Evolutionary conservation across 2,888 invertebrate genomes (phyloP).

Genomic region (Resseliella maxima): DNA sequence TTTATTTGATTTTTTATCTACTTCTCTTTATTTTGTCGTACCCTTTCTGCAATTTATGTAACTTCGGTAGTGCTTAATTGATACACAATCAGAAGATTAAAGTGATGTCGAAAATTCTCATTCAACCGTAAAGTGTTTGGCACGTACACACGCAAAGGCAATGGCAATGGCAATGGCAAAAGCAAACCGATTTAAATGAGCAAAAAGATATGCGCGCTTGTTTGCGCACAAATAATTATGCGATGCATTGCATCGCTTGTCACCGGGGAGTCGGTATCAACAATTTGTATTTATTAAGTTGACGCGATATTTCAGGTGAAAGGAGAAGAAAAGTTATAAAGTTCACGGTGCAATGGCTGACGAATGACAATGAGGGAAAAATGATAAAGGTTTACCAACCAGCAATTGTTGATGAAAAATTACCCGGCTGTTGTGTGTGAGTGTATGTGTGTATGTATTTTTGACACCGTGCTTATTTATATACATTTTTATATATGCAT

Average conservation of each 20-base stretch:
- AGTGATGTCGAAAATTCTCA: slow-evolving; percentile 1
- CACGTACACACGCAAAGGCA: not conserved
- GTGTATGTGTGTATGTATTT: not conserved
- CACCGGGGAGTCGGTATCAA: slow-evolving; percentile 11
- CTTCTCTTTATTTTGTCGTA: too few species aligned
- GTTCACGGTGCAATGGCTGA: not conserved
- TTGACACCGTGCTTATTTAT: not conserved
- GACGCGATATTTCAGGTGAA: slow-evolving; percentile 39
- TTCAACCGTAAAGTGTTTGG: slow-evolving; percentile 47
- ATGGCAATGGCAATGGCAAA: not conserved
- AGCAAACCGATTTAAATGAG: too few species aligned
- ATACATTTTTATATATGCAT: too few species aligned
- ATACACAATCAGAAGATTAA: slow-evolving; percentile 53
- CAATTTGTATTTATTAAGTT: slow-evolving; percentile 34
- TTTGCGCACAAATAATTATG: not conserved
- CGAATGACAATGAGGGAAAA: not conserved
- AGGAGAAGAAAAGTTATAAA: not conserved
- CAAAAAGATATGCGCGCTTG: too few species aligned
- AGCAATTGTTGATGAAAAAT: not conserved
- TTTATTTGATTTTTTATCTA: not conserved
- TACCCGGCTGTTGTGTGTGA: not conserved
- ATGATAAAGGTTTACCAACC: not conserved
- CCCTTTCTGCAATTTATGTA: not conserved
- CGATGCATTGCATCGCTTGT: not conserved
- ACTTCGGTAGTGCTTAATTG: slow-evolving; percentile 35